Evolutionary conservation across 2,888 invertebrate genomes (phyloP).

Genomic region (Apotomis capreana): DNA sequence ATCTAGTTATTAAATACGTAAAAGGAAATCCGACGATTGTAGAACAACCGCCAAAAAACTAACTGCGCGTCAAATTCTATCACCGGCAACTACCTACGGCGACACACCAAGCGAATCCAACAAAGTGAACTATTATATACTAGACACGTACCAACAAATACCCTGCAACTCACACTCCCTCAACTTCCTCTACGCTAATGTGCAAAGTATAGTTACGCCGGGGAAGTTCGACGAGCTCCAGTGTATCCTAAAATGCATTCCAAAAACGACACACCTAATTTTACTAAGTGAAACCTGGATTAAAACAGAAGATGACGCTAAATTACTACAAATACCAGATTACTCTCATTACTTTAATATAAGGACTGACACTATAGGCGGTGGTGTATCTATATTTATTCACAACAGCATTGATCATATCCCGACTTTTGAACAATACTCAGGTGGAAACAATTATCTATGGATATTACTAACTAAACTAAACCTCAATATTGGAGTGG

Average conservation of each 20-base stretch:
- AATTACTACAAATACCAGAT: constrained; percentile 5
- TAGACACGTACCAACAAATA: constrained; percentile 11
- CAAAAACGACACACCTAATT: constrained; percentile 5
- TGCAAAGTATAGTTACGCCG: background rate
- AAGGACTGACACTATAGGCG: too few relatives aligned
- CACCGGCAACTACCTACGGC: background rate
- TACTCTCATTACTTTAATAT: too few relatives aligned
- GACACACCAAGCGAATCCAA: too few relatives aligned
- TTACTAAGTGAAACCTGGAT: constrained; percentile 13
- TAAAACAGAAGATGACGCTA: constrained; percentile 1
- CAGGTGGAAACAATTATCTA: too few relatives aligned
- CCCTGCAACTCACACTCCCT: background rate
- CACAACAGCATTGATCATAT: constrained; percentile 6
- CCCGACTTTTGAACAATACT: too few relatives aligned
- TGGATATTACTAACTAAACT: too few relatives aligned
- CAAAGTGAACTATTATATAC: background rate
- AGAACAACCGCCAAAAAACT: constrained; percentile 34
- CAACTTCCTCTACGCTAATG: background rate
- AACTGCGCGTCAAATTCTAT: background rate
- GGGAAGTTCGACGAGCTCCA: constrained; percentile 6
- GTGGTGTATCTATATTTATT: background rate
- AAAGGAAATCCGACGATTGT: constrained; percentile 29
- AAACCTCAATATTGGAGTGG: too few relatives aligned
- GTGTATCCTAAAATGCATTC: constrained; percentile 8
- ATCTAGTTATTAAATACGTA: constrained; percentile 32